phyloP scores from a whole-genome alignment of 2,113 vertebrate genomes.

The Protobothrops flavoviridis region DNA sequence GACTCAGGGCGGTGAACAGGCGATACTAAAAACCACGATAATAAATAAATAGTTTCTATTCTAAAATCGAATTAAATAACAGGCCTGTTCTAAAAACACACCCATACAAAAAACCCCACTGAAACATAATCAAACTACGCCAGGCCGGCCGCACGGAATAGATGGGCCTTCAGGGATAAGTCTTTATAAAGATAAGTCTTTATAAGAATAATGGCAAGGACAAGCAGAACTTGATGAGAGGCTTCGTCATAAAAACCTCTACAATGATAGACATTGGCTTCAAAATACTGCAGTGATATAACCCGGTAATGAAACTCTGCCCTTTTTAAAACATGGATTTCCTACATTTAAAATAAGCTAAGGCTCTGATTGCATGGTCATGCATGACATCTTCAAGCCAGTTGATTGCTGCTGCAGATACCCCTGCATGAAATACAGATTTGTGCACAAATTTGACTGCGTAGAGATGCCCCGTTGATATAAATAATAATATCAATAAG shows the following conservation, averaged over 20 bases:
- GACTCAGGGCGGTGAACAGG: no score
- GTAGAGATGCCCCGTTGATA: neutral
- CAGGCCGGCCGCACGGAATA: no score
- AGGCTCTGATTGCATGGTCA: neutral
- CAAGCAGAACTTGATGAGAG: neutral
- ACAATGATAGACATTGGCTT: neutral
- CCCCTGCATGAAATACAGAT: neutral
- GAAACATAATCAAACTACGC: no score
- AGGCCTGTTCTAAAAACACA: no score
- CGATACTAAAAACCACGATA: no score
- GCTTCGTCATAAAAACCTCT: neutral
- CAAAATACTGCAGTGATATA: neutral
- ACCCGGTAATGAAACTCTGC: neutral
- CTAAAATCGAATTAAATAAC: no score
- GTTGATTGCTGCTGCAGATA: neutral
- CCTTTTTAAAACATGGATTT: neutral
- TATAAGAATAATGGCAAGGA: neutral
- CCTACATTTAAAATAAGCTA: neutral
- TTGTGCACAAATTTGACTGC: neutral
- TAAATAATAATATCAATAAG: neutral
- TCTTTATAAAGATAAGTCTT: no score
- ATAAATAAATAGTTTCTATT: no score
- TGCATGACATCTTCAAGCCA: neutral
- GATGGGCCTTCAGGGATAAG: no score
- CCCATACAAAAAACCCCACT: no score